These are phyloP conservation scores for Zaprionus bogoriensis DNA, from an alignment of 2,888 invertebrate genomes.

Conservation along the genomic window DNA sequence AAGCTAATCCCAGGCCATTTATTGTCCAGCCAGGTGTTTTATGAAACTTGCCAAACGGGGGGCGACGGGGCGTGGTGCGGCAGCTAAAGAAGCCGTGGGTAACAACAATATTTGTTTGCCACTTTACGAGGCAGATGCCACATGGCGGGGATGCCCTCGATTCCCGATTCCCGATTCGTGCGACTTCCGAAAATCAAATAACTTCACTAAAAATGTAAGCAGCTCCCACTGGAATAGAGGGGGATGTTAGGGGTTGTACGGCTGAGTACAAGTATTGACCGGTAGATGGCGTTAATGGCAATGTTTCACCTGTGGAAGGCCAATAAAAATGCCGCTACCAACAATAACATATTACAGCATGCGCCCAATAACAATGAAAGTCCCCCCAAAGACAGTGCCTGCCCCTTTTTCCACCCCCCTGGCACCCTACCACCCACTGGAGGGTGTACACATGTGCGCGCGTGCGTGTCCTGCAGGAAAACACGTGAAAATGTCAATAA, in stretches of 20 bases:
- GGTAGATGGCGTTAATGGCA: conserved; percentile 49
- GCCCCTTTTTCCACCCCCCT: background rate
- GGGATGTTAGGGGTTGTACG: accelerated
- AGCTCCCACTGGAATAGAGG: conserved; percentile 6
- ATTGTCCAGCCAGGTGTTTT: conserved; percentile 47
- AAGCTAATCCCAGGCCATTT: conserved; percentile 34
- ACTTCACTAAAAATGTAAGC: conserved; percentile 61
- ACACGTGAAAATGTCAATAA: conserved; percentile 73
- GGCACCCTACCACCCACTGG: background rate
- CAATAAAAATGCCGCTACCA: conserved; percentile 66
- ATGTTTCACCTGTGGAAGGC: conserved; percentile 60
- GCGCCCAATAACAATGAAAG: conserved; percentile 59
- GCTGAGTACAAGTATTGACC: conserved; percentile 15
- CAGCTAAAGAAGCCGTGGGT: conserved; percentile 5
- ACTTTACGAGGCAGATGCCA: conserved; percentile 53
- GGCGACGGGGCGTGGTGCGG: background rate
- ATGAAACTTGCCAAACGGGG: conserved; percentile 21
- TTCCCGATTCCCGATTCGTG: conserved; percentile 1
- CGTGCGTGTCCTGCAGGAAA: conserved; percentile 54
- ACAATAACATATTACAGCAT: conserved; percentile 72
- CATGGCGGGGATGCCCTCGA: conserved; percentile 39
- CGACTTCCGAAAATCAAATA: conserved; percentile 60
- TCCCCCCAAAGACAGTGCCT: background rate
- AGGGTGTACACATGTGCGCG: conserved; percentile 10
- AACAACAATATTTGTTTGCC: conserved; percentile 49